phyloP scores from a whole-genome alignment of 1,140 invertebrate genomes.

The Anoplophora glabripennis region DNA sequence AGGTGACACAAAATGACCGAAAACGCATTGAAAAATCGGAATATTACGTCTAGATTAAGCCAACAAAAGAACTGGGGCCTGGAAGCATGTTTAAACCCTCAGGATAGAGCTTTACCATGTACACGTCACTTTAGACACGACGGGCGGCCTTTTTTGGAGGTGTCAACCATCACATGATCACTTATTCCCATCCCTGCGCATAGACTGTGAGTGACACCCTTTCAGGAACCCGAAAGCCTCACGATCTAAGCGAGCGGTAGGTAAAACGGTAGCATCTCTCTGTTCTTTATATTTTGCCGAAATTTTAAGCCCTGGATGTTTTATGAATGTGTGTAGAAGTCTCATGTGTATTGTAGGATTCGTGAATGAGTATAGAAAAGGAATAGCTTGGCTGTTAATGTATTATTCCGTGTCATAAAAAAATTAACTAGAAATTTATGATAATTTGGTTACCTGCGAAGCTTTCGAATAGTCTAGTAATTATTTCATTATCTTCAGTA shows the following conservation, averaged over 20 bases:
- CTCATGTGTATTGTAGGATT: constrained; percentile 11
- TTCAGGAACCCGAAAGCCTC: not conserved
- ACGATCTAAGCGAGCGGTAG: constrained; percentile 4
- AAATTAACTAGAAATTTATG: too few species aligned
- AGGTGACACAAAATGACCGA: constrained; percentile 13
- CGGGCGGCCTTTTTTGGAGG: constrained; percentile 27
- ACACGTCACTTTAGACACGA: constrained; percentile 30
- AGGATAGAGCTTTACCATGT: constrained; percentile 33
- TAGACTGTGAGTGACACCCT: constrained; percentile 1
- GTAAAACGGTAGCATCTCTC: constrained; percentile 31
- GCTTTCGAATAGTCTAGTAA: too few species aligned
- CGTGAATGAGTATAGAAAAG: constrained; percentile 1
- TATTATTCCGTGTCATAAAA: too few species aligned
- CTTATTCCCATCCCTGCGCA: constrained; percentile 29
- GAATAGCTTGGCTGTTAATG: too few species aligned
- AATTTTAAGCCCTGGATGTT: constrained; percentile 12
- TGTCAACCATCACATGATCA: constrained; percentile 33
- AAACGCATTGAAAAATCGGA: constrained; percentile 14
- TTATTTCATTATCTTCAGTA: too few species aligned
- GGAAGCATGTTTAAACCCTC: constrained; percentile 26
- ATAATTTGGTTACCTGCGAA: too few species aligned
- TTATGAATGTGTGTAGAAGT: not conserved
- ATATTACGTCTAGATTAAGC: constrained; percentile 12
- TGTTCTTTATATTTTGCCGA: constrained; percentile 28
- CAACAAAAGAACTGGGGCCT: constrained; percentile 6